Evolutionary conservation across 2,888 invertebrate genomes (phyloP).

Genomic region (Drosophila picticornis): DNA sequence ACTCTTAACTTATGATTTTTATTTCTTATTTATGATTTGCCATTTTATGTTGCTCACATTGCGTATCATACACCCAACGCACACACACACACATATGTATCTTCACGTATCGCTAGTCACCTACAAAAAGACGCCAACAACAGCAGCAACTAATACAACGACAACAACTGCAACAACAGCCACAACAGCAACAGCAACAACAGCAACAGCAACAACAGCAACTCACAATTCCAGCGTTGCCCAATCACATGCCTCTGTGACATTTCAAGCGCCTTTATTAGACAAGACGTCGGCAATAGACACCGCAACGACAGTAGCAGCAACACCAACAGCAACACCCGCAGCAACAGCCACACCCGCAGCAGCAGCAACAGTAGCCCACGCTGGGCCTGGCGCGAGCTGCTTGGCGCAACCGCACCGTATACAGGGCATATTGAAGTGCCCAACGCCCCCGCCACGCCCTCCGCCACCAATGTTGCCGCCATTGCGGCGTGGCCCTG

Average conservation of each 20-base stretch:
- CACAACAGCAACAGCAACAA: conserved; percentile 29
- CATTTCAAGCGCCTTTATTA: conserved; percentile 79
- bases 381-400: conserved; percentile 56
- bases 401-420: conserved; percentile 55
- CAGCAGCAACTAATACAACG: conserved; percentile 52
- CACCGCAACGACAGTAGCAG: conserved; percentile 32
- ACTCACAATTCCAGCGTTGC: conserved; percentile 61
- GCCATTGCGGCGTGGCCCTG: conserved; percentile 60
- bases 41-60: conserved; percentile 28
- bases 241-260: conserved; percentile 79
- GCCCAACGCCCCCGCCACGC: conserved; percentile 75
- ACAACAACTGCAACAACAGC: conserved; percentile 31
- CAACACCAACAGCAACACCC: conserved; percentile 23
- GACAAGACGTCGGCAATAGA: conserved; percentile 48
- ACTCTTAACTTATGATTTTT: conserved; percentile 54
- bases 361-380: conserved; percentile 46
- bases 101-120: conserved; percentile 88
- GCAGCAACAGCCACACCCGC: conserved; percentile 37
- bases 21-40: conserved; percentile 45
- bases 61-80: conserved; percentile 23
- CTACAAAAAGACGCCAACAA: conserved; percentile 90
- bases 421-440: conserved; percentile 66
- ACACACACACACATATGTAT: conserved; percentile 63
- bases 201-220: conserved; percentile 40
- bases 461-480: conserved; percentile 73